Conservation (phyloP, 2,888 invertebrate species). For the Caenorhabditis drosophilae region DNA sequence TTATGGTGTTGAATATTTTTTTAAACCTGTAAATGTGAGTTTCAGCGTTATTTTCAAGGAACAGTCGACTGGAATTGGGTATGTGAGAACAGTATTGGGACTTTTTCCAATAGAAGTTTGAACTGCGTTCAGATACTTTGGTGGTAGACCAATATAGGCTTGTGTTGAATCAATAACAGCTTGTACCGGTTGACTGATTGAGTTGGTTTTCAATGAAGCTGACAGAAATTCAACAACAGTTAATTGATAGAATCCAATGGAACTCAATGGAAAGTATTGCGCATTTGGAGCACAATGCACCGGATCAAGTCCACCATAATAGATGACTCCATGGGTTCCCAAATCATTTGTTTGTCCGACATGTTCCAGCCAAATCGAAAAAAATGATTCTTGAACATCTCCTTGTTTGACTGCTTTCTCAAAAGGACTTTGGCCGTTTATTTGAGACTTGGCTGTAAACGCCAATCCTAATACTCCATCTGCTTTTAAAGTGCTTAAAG, state of each 20-base stretch:
- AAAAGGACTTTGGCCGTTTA: conserved; percentile 26
- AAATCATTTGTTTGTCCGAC: conserved; percentile 29
- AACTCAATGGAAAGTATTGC: conserved; percentile 10
- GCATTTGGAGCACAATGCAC: conserved; percentile 29
- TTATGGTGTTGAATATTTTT: background rate
- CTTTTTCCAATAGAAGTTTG: conserved; percentile 20
- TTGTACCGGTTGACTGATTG: conserved; percentile 13
- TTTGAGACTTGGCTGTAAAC: conserved; percentile 13
- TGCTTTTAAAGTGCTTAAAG: conserved; percentile 11
- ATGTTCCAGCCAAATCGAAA: conserved; percentile 37
- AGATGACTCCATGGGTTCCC: conserved; percentile 36
- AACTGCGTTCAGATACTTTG: conserved; percentile 10
- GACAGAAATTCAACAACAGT: too few relatives aligned
- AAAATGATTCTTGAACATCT: conserved; percentile 18
- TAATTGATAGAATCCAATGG: conserved; percentile 9
- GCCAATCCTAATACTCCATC: conserved; percentile 28
- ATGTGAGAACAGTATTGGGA: conserved; percentile 10
- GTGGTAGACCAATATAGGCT: conserved; percentile 9
- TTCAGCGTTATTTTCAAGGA: conserved; percentile 22
- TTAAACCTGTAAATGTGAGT: conserved; percentile 9
- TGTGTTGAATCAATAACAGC: conserved; percentile 12
- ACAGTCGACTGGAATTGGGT: conserved; percentile 30
- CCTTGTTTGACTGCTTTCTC: conserved; percentile 21
- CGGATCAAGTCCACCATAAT: conserved; percentile 33
- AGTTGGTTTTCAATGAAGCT: too few relatives aligned